These are phyloP conservation scores for Spilarctia lutea DNA, from an alignment of 2,888 invertebrate species.

Conservation along the genomic window DNA sequence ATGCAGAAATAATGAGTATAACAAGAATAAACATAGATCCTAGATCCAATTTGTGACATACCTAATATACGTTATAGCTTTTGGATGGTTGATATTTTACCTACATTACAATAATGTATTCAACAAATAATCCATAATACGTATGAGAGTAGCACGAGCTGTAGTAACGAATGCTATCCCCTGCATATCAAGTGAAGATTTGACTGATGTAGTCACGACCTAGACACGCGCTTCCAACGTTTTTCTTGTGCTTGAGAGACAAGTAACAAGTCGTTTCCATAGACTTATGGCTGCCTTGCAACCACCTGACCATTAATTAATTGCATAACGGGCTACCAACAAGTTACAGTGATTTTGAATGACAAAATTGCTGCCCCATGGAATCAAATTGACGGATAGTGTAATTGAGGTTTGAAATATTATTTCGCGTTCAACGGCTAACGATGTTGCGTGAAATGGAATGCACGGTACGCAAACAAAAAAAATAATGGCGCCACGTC, in stretches of 20 bases:
- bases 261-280: slow-evolving; percentile 68
- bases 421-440: slow-evolving; percentile 63
- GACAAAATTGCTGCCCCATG: slow-evolving; percentile 72
- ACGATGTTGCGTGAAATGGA: slow-evolving; percentile 62
- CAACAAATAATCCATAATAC: slow-evolving; percentile 63
- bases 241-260: slow-evolving; percentile 70
- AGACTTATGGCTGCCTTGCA: slow-evolving; percentile 65
- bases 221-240: slow-evolving; percentile 72
- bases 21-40: background rate
- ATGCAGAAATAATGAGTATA: background rate
- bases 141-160: slow-evolving; percentile 61
- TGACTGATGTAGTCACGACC: slow-evolving; percentile 81
- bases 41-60: background rate
- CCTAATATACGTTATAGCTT: background rate
- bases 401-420: slow-evolving; percentile 77
- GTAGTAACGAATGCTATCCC: slow-evolving; percentile 74
- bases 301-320: slow-evolving; percentile 72
- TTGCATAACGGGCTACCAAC: slow-evolving; percentile 71
- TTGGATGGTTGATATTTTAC: background rate
- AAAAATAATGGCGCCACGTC: slow-evolving; percentile 56
- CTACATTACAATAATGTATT: slow-evolving; percentile 61
- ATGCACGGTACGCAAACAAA: slow-evolving; percentile 45
- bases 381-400: slow-evolving; percentile 70
- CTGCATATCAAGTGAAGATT: slow-evolving; percentile 79
- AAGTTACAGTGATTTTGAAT: slow-evolving; percentile 73